Conservation (phyloP, 2,113 vertebrate species). For the Anthoscopus minutus region DNA sequence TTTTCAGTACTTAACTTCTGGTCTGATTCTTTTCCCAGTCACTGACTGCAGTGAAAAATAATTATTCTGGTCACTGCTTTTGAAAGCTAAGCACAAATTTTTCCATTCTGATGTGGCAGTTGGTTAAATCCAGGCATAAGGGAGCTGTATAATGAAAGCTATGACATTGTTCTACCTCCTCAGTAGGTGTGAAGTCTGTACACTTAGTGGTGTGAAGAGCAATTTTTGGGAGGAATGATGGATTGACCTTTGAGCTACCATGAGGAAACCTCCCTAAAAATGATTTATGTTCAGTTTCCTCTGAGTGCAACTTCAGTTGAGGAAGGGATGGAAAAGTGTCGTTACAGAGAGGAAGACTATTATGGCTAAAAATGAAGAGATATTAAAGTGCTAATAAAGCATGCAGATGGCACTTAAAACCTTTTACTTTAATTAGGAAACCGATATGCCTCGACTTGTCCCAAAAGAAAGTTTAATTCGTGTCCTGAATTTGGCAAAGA, state of each 20-base stretch:
- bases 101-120: not conserved
- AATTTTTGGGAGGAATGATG: not conserved
- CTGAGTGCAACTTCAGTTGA: not conserved
- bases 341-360: slow-evolving; percentile 12
- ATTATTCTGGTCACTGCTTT: slow-evolving; percentile 17
- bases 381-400: slow-evolving; percentile 41
- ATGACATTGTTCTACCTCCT: not conserved
- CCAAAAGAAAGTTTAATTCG: slow-evolving; percentile 78
- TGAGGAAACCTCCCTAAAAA: not conserved
- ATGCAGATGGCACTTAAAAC: slow-evolving; percentile 26
- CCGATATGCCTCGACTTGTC: slow-evolving; percentile 69
- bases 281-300: not conserved
- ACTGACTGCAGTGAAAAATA: not conserved
- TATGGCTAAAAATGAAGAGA: not conserved
- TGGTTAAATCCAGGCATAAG: not conserved
- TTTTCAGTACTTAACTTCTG: slow-evolving; percentile 3
- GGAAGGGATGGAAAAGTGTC: not conserved
- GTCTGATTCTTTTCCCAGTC: not conserved
- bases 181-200: not conserved
- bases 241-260: not conserved
- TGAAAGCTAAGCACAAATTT: not conserved
- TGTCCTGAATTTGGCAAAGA: slow-evolving; percentile 81
- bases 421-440: slow-evolving; percentile 75
- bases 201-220: not conserved
- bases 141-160: not conserved